A percentile compares a stretch with the other conserved stretches of the same genome.
Conservation (phyloP, 2,113 vertebrate species). For the Tapirus terrestris region DNA sequence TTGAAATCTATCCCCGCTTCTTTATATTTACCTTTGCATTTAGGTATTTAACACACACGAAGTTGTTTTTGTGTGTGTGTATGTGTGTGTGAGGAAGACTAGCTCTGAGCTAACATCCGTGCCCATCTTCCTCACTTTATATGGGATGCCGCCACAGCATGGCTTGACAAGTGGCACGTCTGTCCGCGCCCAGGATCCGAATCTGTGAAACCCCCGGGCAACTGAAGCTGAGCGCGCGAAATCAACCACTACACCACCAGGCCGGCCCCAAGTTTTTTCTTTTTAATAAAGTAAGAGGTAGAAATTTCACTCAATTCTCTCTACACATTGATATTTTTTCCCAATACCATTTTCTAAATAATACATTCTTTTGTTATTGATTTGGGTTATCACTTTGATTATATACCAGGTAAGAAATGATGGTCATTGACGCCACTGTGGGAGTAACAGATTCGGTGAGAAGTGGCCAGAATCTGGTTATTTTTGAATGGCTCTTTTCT, state of each 20-base stretch:
- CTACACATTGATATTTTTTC: background rate
- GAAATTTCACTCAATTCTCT: background rate
- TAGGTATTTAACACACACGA: background rate
- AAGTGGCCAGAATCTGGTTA: background rate
- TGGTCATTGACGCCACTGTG: background rate
- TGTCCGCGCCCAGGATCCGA: too few species aligned
- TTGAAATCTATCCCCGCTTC: background rate
- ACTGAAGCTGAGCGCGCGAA: too few species aligned
- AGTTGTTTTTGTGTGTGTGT: background rate
- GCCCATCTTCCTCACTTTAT: too few species aligned
- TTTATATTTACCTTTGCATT: background rate
- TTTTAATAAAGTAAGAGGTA: background rate
- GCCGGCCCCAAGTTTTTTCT: background rate
- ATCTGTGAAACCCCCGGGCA: too few species aligned
- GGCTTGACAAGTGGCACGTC: too few species aligned
- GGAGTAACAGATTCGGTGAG: background rate
- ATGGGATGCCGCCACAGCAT: too few species aligned
- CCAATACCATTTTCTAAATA: background rate
- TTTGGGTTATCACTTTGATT: constrained; percentile 13
- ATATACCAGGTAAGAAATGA: background rate
- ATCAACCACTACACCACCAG: too few species aligned
- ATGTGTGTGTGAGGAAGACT: too few species aligned
- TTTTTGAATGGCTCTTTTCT: background rate
- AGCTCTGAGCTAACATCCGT: too few species aligned
- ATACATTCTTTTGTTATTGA: background rate